A percentile compares a stretch with the other conserved stretches of the same genome.
phyloP scores from a whole-genome alignment of 2,888 invertebrate genomes.

The Branchinecta sandiegonensis region DNA sequence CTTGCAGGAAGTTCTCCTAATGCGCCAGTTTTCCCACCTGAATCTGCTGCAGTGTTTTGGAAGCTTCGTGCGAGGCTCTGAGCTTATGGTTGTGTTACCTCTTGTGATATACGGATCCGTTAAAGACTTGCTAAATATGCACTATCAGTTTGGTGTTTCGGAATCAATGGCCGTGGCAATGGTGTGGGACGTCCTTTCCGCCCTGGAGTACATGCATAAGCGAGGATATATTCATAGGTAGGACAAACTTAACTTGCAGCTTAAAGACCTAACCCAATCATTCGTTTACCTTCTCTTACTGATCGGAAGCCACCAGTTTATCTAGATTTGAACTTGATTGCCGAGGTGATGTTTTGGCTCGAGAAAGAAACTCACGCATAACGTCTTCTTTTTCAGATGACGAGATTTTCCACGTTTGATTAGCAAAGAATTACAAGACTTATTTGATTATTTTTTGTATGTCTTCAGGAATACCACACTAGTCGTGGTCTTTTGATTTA shows the following conservation, averaged over 20 bases:
- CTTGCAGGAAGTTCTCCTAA: conserved; percentile 61
- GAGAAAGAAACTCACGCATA: too few relatives aligned
- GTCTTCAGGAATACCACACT: too few relatives aligned
- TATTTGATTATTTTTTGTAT: too few relatives aligned
- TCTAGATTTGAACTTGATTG: too few relatives aligned
- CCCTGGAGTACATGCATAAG: conserved; percentile 67
- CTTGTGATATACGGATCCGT: conserved; percentile 74
- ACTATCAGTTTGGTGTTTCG: conserved; percentile 61
- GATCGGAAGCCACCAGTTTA: too few relatives aligned
- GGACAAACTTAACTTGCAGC: conserved; percentile 26
- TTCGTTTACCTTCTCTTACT: too few relatives aligned
- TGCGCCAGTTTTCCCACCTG: conserved; percentile 59
- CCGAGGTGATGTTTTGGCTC: too few relatives aligned
- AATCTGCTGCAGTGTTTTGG: conserved; percentile 60
- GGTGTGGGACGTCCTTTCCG: conserved; percentile 58
- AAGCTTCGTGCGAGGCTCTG: conserved; percentile 59
- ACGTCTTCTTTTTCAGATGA: too few relatives aligned
- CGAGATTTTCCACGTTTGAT: too few relatives aligned
- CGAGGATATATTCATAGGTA: conserved; percentile 72
- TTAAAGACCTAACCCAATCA: too few relatives aligned
- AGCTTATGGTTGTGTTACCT: conserved; percentile 64
- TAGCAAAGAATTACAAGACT: too few relatives aligned
- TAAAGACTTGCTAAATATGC: conserved; percentile 54
- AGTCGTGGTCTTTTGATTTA: too few relatives aligned
- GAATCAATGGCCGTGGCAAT: conserved; percentile 67